These are phyloP conservation scores for Drosophila varians DNA, from an alignment of 1,140 invertebrate species.

Conservation along the genomic window DNA sequence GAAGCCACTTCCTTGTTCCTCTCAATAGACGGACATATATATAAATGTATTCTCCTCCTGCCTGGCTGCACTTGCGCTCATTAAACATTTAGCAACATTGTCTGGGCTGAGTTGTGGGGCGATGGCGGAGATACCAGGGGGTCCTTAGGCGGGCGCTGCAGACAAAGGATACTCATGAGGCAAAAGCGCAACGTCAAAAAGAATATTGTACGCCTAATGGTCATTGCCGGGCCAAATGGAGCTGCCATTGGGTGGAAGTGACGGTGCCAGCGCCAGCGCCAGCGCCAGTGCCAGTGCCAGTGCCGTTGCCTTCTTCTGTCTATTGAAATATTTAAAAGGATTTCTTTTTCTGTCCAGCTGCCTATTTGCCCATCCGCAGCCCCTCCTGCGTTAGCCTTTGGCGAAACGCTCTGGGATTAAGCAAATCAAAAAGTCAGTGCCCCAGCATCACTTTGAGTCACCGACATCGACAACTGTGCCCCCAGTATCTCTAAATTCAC, in stretches of 20 bases:
- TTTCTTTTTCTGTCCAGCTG: constrained; percentile 41
- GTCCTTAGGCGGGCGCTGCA: constrained; percentile 29
- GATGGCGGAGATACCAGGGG: not conserved
- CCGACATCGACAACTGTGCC: constrained; percentile 19
- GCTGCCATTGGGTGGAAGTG: constrained; percentile 38
- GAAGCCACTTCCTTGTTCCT: constrained; percentile 23
- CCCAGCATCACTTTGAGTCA: constrained; percentile 25
- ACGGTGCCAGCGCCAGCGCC: not conserved
- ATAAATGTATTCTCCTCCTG: constrained; percentile 6
- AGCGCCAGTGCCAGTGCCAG: not conserved
- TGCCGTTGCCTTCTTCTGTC: constrained; percentile 10
- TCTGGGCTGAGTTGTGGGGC: constrained; percentile 45
- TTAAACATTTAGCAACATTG: constrained; percentile 76
- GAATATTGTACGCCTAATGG: constrained; percentile 66
- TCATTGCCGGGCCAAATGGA: constrained; percentile 41
- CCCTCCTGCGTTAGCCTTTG: not conserved
- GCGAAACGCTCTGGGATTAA: constrained; percentile 57
- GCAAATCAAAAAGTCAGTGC: constrained; percentile 64
- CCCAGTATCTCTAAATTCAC: not conserved
- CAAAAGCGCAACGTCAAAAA: constrained; percentile 67
- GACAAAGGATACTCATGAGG: constrained; percentile 66
- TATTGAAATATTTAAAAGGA: constrained; percentile 71
- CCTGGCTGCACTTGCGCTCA: constrained; percentile 64
- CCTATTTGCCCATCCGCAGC: not conserved
- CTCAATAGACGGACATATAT: not conserved